Evolutionary conservation across 2,797 vertebrate genomes (phyloP).

Genomic region (Erithacus rubecula): DNA sequence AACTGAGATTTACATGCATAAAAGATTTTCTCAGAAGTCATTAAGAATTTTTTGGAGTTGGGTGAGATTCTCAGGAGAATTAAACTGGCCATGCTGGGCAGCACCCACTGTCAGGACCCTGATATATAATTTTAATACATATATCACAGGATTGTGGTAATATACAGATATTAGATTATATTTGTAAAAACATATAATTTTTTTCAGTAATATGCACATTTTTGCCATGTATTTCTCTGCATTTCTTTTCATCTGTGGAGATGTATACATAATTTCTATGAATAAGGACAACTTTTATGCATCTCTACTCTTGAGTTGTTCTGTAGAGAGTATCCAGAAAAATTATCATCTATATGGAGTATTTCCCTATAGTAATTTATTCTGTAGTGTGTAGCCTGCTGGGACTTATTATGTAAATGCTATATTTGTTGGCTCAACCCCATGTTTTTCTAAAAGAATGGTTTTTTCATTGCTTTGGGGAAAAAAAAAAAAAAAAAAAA

Average conservation of each 20-base stretch:
- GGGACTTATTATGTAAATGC: background rate
- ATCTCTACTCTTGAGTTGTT: background rate
- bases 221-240: background rate
- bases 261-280: background rate
- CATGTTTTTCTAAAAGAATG: background rate
- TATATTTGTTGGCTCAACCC: background rate
- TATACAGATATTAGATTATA: background rate
- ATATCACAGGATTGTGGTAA: background rate
- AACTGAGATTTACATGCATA: background rate
- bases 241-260: background rate
- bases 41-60: background rate
- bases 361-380: background rate
- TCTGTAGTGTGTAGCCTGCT: background rate
- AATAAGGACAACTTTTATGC: background rate
- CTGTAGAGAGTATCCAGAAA: background rate
- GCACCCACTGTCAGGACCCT: background rate
- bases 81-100: background rate
- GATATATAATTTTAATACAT: background rate
- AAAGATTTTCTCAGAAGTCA: background rate
- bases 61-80: background rate
- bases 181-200: background rate
- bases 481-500: too few species aligned
- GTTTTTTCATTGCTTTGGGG: background rate
- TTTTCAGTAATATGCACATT: background rate
- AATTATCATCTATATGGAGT: background rate